phyloP scores from a whole-genome alignment of 1,140 invertebrate species.

The Oncopeltus fasciatus region DNA sequence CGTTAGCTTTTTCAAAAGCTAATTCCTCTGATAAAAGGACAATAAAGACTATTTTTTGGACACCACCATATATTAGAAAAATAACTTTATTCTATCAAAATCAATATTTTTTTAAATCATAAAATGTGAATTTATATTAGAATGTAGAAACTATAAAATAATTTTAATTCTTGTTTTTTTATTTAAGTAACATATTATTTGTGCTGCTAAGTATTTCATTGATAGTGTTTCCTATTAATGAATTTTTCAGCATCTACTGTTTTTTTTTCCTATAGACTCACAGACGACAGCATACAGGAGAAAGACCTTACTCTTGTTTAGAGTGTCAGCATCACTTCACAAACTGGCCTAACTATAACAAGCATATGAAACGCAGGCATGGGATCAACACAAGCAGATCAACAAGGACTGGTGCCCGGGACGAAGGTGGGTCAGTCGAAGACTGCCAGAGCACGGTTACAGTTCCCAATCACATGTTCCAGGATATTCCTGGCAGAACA shows the following conservation, averaged over 20 bases:
- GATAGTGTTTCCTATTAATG: too few relatives aligned
- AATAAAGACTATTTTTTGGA: too few relatives aligned
- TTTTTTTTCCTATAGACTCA: slow-evolving; percentile 34
- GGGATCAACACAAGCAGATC: slow-evolving; percentile 29
- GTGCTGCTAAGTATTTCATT: too few relatives aligned
- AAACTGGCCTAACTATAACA: slow-evolving; percentile 61
- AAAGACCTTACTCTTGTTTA: slow-evolving; percentile 38
- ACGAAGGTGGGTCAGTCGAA: background rate
- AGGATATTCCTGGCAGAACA: background rate
- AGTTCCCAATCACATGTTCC: background rate
- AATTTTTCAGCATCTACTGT: background rate
- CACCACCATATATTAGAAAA: too few relatives aligned
- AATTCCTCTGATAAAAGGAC: too few relatives aligned
- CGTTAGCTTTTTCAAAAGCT: too few relatives aligned
- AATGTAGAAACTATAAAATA: too few relatives aligned
- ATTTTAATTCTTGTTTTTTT: too few relatives aligned
- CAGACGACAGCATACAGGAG: slow-evolving; percentile 42
- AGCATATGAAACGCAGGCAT: slow-evolving; percentile 55
- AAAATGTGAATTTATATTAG: too few relatives aligned
- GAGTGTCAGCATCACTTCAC: slow-evolving; percentile 52
- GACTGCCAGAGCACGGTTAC: background rate
- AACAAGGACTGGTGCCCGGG: background rate
- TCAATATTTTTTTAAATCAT: too few relatives aligned
- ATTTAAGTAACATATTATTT: too few relatives aligned
- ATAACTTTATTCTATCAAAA: too few relatives aligned